Percentiles rank a stretch among this genome's conserved stretches.
Conservation (phyloP, 2,797 vertebrate genomes). For the Malurus splendens region DNA sequence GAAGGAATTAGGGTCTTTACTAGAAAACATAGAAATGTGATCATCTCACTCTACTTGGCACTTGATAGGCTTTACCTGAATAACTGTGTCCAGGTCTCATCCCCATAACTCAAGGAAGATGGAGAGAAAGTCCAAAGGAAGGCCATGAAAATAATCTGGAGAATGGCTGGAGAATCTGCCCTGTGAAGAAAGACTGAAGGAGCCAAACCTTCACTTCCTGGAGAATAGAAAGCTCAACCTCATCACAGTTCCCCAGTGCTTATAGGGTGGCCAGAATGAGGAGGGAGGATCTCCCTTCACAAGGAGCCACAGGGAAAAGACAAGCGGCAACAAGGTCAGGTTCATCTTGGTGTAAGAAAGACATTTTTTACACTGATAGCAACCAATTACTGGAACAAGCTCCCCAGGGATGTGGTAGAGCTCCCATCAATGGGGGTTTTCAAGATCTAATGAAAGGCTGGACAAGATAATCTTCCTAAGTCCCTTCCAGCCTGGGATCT, state of each 20-base stretch:
- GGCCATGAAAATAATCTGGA: not conserved
- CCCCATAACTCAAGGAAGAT: not conserved
- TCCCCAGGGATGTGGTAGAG: not conserved
- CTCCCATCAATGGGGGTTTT: not conserved
- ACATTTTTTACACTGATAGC: not conserved
- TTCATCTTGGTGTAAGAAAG: not conserved
- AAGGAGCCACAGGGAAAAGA: not conserved
- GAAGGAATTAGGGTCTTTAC: not conserved
- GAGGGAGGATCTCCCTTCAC: not conserved
- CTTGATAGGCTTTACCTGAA: not conserved
- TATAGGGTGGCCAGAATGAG: not conserved
- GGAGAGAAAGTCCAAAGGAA: not conserved
- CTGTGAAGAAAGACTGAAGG: not conserved
- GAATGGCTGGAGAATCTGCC: not conserved
- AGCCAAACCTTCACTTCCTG: not conserved
- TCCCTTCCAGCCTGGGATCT: not conserved
- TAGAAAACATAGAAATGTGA: not conserved
- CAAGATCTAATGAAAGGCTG: accelerated
- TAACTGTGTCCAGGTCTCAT: not conserved
- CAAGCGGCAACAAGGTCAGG: too few species aligned
- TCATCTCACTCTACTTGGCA: not conserved
- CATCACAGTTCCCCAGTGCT: not conserved
- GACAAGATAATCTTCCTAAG: not conserved
- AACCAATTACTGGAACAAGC: not conserved
- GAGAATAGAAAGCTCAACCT: not conserved